A percentile compares a stretch with the other conserved stretches of the same genome.
phyloP scores from a whole-genome alignment of 2,113 vertebrate genomes.

The Nycticorax nycticorax region DNA sequence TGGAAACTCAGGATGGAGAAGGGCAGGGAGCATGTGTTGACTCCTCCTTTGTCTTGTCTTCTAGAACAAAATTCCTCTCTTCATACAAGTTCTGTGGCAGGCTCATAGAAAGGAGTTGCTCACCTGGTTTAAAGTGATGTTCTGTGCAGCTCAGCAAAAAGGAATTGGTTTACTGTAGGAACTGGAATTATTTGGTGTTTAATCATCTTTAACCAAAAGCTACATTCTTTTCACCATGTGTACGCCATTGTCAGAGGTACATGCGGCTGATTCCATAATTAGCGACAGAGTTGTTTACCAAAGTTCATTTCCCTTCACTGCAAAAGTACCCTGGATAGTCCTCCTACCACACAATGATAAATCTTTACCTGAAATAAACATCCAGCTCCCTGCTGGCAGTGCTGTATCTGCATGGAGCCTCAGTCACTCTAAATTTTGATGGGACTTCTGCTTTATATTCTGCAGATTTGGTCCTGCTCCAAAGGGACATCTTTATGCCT shows the following conservation, averaged over 20 bases:
- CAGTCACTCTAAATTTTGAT: slow-evolving; percentile 2
- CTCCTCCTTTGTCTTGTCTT: background rate
- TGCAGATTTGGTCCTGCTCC: background rate
- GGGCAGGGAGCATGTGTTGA: background rate
- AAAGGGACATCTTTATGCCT: background rate
- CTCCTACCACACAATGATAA: background rate
- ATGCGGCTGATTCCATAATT: background rate
- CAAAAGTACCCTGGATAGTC: background rate
- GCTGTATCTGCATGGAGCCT: background rate
- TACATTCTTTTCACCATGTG: background rate
- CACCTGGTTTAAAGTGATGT: background rate
- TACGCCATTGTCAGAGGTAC: background rate
- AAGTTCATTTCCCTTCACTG: background rate
- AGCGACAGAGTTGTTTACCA: background rate
- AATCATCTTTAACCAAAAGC: background rate
- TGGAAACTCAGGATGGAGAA: background rate
- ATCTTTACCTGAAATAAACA: background rate
- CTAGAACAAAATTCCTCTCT: background rate
- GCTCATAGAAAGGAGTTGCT: background rate
- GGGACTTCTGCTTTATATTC: background rate
- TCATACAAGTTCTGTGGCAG: background rate
- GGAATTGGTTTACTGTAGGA: background rate
- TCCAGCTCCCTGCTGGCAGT: background rate
- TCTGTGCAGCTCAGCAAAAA: background rate
- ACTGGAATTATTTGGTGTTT: background rate